Evolutionary conservation across 2,797 vertebrate genomes (phyloP).

Genomic region (Eulemur rubriventer): DNA sequence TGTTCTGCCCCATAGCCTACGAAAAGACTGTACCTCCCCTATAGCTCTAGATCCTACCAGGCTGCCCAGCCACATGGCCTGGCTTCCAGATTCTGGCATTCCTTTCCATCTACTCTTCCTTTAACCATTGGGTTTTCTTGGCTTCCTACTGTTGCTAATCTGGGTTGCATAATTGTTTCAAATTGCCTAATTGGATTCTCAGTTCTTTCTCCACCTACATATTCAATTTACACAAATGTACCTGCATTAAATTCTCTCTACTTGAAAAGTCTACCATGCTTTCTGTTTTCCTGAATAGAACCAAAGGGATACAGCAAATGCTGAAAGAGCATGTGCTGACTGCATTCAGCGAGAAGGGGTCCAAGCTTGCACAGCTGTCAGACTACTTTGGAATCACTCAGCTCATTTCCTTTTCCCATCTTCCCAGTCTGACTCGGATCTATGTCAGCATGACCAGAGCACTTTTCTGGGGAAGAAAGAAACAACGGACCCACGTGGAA

Average conservation of each 20-base stretch:
- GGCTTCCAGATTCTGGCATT: neutral
- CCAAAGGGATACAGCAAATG: neutral
- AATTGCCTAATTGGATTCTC: neutral
- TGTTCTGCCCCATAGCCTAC: neutral
- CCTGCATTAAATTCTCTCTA: neutral
- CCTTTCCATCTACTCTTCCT: neutral
- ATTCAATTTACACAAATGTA: neutral
- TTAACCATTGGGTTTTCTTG: neutral
- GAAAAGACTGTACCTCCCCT: neutral
- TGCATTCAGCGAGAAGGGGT: neutral
- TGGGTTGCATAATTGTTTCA: neutral
- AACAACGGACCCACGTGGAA: fast-evolving
- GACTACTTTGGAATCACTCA: neutral
- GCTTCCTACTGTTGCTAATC: neutral
- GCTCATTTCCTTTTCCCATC: fast-evolving
- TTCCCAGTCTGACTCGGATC: neutral
- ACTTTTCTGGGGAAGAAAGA: neutral
- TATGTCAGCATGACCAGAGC: neutral
- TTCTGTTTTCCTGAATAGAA: neutral
- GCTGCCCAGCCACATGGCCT: no score
- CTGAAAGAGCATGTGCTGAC: neutral
- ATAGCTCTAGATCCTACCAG: neutral
- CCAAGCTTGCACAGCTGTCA: neutral
- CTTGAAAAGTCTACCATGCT: neutral
- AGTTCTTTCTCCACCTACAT: neutral